Conservation (phyloP, 2,113 vertebrate genomes). For the Ptychochromis oligacanthus region DNA sequence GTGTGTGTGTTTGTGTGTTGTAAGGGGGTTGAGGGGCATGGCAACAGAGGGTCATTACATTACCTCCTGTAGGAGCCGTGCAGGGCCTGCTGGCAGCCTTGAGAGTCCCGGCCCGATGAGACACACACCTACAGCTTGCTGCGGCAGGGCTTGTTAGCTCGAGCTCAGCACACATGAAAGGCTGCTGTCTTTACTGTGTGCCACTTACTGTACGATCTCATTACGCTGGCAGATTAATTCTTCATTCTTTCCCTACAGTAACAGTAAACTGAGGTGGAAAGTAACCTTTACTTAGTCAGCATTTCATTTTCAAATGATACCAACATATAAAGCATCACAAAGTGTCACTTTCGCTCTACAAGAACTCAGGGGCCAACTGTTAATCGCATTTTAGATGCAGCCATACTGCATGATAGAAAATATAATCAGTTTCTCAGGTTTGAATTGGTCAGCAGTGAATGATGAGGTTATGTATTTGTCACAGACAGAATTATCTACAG, state of each 20-base stretch:
- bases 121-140: conserved; percentile 7
- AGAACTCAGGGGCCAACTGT: background rate
- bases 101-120: background rate
- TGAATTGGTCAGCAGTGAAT: background rate
- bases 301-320: background rate
- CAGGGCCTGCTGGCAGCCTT: conserved; percentile 13
- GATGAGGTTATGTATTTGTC: background rate
- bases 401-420: background rate
- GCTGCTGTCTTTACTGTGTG: conserved; percentile 20
- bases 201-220: conserved; percentile 18
- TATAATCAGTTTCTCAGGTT: background rate
- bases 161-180: conserved; percentile 29
- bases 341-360: background rate
- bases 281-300: background rate
- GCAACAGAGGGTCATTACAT: conserved; percentile 29
- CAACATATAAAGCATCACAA: background rate
- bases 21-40: conserved; percentile 4
- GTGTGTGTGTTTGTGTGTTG: conserved; percentile 3
- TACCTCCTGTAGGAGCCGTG: conserved; percentile 13
- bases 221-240: conserved; percentile 15
- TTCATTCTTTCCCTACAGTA: background rate
- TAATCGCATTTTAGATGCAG: background rate
- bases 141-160: conserved; percentile 32
- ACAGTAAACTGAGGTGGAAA: background rate
- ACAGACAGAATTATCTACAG: background rate